Evolutionary conservation across 1,140 invertebrate genomes (phyloP), one percentile per base, ranked within the genome.

Genomic region (Anastrepha obliqua): DNA sequence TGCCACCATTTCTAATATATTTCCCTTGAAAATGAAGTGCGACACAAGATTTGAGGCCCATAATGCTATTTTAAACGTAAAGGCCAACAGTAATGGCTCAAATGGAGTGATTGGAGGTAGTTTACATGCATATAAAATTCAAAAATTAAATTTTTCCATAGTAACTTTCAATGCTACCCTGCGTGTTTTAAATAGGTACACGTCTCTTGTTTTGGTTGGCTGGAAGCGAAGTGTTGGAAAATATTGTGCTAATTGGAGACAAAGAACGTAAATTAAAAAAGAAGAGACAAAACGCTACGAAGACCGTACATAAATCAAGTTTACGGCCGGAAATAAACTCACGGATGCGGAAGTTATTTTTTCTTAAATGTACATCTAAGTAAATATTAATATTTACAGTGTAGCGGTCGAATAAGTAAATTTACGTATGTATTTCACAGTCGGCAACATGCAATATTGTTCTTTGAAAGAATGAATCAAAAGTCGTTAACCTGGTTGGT

Each of bases 181-280:
- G 67, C 42, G 42, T 74, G 13, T 47, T 42, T 47, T 47, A 11
- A 2, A 20, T 55, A 9, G 9, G 44, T 81, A 55, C 44, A 51
- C 74, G 74, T 81, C 8, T 81, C 74, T 47, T 81, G 39, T 55
- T 81, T 74, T 74, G 70, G 70, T 74, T 74, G 70, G 70, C 15
- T 29, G 29, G 70, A 13, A 17, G 47, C 47, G 17, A 13, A 74
- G 44, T 47, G 70, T 74, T 44, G 70, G 3, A 0, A 47, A 47
- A 74, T 74, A 13, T 51, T 70, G 13, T 47, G 13, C 17, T 47
- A 15, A 29, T 70, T n/a, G 44, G 17, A 51, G 47, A 42, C 70
- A 74, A 74, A 13, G 4, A n/a, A 15, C 47, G 70, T 17, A 64
- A 64, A 44, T 17, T n/a, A 29, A 29, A 29, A 29, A 29, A 29